Conservation (phyloP, 1,140 invertebrate species). For the Pseudomyrmex flavicornis region DNA sequence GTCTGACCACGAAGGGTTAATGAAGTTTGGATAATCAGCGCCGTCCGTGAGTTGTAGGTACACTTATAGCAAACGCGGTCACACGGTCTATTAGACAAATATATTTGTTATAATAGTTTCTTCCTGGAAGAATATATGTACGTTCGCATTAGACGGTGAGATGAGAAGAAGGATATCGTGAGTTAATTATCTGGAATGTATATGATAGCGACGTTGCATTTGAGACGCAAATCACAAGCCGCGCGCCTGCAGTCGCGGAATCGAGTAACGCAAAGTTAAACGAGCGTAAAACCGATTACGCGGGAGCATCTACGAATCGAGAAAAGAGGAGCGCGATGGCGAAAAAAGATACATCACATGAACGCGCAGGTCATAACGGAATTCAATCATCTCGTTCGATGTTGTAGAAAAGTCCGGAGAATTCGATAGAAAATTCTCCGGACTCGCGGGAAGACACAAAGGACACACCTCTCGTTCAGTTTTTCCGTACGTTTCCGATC, state of each 20-base stretch:
- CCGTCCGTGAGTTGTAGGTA: too few relatives aligned
- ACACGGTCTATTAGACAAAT: too few relatives aligned
- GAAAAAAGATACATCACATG: constrained; percentile 21
- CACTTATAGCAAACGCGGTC: too few relatives aligned
- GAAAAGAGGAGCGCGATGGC: neutral
- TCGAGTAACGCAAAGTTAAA: constrained; percentile 37
- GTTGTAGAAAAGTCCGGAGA: constrained; percentile 34
- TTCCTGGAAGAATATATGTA: neutral
- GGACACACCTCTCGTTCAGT: constrained; percentile 13
- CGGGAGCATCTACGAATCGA: constrained; percentile 28
- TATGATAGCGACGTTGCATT: constrained; percentile 25
- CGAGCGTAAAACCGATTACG: constrained; percentile 53
- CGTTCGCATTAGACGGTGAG: neutral
- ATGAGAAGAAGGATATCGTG: neutral
- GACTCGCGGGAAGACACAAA: constrained; percentile 7
- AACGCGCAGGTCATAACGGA: constrained; percentile 5
- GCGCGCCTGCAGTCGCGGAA: neutral
- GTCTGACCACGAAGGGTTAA: too few relatives aligned
- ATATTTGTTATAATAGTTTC: neutral
- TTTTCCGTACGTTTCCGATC: constrained; percentile 23
- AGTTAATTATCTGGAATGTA: constrained; percentile 56
- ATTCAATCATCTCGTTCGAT: constrained; percentile 25
- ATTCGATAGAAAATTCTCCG: neutral
- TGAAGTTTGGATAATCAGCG: too few relatives aligned
- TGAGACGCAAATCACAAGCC: constrained; percentile 10